Base-by-base conservation (phyloP, 2,113 vertebrate genomes). In the Furnarius figulus region DNA sequence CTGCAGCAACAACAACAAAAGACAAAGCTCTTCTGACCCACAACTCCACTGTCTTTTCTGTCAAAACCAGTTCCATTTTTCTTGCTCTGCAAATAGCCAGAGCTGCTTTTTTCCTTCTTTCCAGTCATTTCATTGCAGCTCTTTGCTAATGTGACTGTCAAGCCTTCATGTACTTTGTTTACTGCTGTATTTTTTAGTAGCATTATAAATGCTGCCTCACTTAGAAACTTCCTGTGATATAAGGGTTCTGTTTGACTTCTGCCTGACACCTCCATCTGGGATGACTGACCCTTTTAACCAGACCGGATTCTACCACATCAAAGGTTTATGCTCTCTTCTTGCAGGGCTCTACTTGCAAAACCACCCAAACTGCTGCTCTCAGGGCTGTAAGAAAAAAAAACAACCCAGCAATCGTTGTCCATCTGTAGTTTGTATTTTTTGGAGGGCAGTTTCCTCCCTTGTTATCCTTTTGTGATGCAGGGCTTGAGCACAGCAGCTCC, bases 51-150 rank as follows among this genome's bases (percentile, higher is more conserved):
- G 66, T 92, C 80, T 92, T 85, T 46, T 42, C 82, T 93, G 94
- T 95, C 94, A 95, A 92, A 96, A 85, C 20, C 28, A 86, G 56
- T 91, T 95, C 67, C 25, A 19, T 56, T 90, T 89, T 87, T 74
- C 55, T 53, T 79, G 47, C 82, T 80, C 81, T 70, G 70, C n/a
- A 52, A 76, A 65, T 42, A 95, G 50, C 39, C 78, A 70, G 85
- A 68, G 52, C 22, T 87, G 65, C 10, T 21, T 61, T 68, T 77
- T 39, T 0, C 33, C 42, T 72, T 89, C 80, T 85, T 93, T 76
- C 52, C 84, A 77, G 62, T 91, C 31, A 72, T 91, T 87, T 94
- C 58, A 78, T 71, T 44, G 52, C 30, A 78, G 58, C 39, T 66
- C 42, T 83, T 89, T 22, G 22, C 71, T 91, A 84, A 44, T n/a